Conservation (phyloP, 2,888 invertebrate species). For the Mesoligia furuncula region DNA sequence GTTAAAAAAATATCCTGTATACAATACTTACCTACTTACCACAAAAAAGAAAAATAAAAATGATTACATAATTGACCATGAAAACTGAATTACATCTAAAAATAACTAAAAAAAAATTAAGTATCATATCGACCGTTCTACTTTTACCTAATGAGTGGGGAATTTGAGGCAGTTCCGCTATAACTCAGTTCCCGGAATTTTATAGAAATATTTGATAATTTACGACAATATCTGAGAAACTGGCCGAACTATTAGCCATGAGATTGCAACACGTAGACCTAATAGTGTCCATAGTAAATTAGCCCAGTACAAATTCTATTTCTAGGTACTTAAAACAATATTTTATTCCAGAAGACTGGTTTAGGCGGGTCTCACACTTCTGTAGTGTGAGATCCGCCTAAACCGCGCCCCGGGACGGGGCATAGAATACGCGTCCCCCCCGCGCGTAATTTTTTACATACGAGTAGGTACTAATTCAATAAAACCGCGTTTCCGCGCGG, state of each 20-base stretch:
- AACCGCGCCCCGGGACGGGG: too few relatives aligned
- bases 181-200: conserved; percentile 24
- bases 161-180: conserved; percentile 51
- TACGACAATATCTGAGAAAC: conserved; percentile 1
- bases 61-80: neutral
- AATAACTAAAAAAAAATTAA: neutral
- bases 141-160: conserved; percentile 13
- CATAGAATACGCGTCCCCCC: too few relatives aligned
- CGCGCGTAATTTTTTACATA: too few relatives aligned
- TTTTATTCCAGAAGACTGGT: too few relatives aligned
- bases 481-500: too few relatives aligned
- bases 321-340: neutral
- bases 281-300: neutral
- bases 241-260: neutral
- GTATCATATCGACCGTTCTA: conserved; percentile 4
- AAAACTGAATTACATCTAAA: conserved; percentile 3
- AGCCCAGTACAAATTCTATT: neutral
- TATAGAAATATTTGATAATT: conserved; percentile 25
- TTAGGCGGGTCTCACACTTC: neutral
- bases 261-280: neutral
- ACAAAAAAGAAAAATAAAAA: neutral
- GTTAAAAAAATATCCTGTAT: too few relatives aligned
- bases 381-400: too few relatives aligned
- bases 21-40: too few relatives aligned
- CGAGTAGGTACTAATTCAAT: too few relatives aligned